Percentiles rank a stretch among this genome's conserved stretches.
phyloP scores from a whole-genome alignment of 1,140 invertebrate genomes.

The Zaprionus nigranus region DNA sequence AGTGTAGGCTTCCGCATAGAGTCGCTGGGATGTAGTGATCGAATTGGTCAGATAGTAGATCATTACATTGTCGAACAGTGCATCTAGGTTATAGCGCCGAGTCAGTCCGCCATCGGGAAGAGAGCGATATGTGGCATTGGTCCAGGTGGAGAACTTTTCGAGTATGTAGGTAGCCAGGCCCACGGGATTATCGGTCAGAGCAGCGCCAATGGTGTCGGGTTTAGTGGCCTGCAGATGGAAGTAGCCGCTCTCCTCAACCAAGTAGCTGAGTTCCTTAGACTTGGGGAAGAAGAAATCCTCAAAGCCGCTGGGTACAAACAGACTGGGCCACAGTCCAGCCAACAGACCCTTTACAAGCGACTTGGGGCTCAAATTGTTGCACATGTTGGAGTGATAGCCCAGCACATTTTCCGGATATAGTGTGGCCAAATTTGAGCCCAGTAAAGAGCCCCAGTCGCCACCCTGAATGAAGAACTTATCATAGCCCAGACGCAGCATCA shows the following conservation, averaged over 20 bases:
- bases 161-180: slow-evolving; percentile 93
- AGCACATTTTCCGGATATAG: slow-evolving; percentile 89
- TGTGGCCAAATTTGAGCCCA: slow-evolving; percentile 87
- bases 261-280: slow-evolving; percentile 82
- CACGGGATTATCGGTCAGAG: slow-evolving; percentile 88
- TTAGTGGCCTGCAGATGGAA: slow-evolving; percentile 94
- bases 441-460: slow-evolving; percentile 91
- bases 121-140: slow-evolving; percentile 86
- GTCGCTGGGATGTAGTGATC: slow-evolving; percentile 90
- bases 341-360: slow-evolving; percentile 75
- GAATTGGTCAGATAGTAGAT: slow-evolving; percentile 93
- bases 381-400: slow-evolving; percentile 88
- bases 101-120: slow-evolving; percentile 90
- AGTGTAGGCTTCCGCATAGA: slow-evolving; percentile 89
- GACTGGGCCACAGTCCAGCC: slow-evolving; percentile 85
- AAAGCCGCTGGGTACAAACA: slow-evolving; percentile 86
- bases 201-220: slow-evolving; percentile 93
- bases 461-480: slow-evolving; percentile 92
- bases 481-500: slow-evolving; percentile 92
- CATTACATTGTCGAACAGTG: slow-evolving; percentile 95
- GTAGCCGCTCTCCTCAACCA: slow-evolving; percentile 92
- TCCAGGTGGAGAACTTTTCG: slow-evolving; percentile 94
- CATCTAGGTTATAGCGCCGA: slow-evolving; percentile 87
- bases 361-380: slow-evolving; percentile 71
- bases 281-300: slow-evolving; percentile 88